Base-by-base conservation (phyloP, 2,888 invertebrate genomes). In the Monoplex corrugatus region DNA sequence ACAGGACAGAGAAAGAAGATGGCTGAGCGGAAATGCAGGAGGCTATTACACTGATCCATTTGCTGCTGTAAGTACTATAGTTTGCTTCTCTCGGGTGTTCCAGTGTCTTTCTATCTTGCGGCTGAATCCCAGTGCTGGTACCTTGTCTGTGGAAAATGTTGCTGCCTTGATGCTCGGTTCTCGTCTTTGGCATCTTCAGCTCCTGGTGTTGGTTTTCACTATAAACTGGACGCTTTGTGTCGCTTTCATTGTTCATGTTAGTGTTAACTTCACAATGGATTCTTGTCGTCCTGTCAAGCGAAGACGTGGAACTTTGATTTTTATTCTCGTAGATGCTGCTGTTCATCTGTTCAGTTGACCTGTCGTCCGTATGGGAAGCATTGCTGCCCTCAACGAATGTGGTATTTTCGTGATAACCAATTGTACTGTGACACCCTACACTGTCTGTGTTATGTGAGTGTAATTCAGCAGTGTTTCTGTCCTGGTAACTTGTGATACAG, bases 41-140 rank as follows among this genome's bases (percentile, higher is more conserved):
- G 0, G 87, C 87, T 13, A 87, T 57, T n/a, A 80, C 35, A 32
- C 87, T 87, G 87, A 87, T 45, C 87, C 87, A 87, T 3, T 44
- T 75, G 16, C 50, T 78, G 40, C 87, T 78, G 57, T 50, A 75
- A 0, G n/a, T 23, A 32, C 35, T 43, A 3, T 8, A 32, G 45
- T 75, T 35, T 45, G 23, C n/a, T 19, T 45, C 45, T 1, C 45
- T 82, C 28, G n/a, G 10, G 38, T n/a, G 82, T 82, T 43, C 8
- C n/a, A 32, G 44, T 1, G 32, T 16, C 2, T 32, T 45, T 32
- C 45, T 38, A 16, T 75, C 82, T 82, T 38, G 32, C 23, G 8
- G 40, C 13, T 8, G 44, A 45, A 32, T 80, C 43, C 3, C 2
- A 23, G 43, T 43, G 45, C 45, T 84, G 50, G 44, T 2, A 32